These are phyloP conservation scores for Phalanger gymnotis DNA, from an alignment of 2,797 vertebrate genomes.

Conservation along the genomic window DNA sequence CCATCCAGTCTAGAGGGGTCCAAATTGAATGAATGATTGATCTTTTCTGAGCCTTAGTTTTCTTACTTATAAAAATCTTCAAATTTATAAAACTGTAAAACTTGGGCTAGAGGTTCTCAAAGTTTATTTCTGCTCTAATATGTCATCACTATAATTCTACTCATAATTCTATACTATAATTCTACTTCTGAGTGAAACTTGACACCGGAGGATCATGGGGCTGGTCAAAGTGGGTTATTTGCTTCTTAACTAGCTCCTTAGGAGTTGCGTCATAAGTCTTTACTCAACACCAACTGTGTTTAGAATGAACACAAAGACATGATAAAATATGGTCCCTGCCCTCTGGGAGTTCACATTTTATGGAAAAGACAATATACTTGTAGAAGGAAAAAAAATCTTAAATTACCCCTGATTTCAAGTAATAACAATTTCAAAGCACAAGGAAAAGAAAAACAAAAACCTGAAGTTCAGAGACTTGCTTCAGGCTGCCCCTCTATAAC, in stretches of 20 bases:
- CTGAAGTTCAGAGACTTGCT: neutral
- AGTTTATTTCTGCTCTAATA: neutral
- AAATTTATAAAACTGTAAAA: neutral
- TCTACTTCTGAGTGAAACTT: neutral
- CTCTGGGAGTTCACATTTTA: neutral
- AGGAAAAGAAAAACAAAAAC: neutral
- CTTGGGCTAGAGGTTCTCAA: neutral
- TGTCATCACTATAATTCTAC: neutral
- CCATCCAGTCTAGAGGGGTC: neutral
- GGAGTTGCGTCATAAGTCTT: neutral
- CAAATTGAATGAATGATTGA: neutral
- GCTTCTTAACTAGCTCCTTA: neutral
- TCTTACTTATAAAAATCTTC: neutral
- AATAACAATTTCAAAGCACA: constrained; percentile 5
- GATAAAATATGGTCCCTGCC: neutral
- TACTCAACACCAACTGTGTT: neutral
- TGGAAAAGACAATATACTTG: neutral
- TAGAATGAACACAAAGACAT: neutral
- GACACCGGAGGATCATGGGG: neutral
- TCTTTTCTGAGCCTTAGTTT: neutral
- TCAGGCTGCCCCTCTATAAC: neutral
- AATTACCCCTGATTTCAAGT: neutral
- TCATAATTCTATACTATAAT: neutral
- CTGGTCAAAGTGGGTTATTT: neutral
- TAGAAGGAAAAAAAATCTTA: neutral